Conservation (phyloP, 2,888 invertebrate species). For the Pharmacophagus antenor region DNA sequence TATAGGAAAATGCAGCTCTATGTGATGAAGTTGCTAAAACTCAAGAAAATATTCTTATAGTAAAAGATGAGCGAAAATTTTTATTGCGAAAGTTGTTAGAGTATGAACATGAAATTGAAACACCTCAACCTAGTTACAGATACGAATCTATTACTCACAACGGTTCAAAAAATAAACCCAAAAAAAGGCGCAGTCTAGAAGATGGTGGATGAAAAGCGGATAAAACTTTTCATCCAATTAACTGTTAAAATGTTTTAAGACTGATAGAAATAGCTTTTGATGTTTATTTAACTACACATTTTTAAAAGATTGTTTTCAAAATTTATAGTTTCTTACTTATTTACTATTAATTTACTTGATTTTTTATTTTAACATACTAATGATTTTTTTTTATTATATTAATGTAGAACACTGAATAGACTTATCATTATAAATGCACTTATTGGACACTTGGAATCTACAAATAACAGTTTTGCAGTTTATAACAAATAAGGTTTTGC, state of each 20-base stretch:
- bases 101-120: constrained; percentile 78
- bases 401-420: neutral
- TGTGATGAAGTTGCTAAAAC: constrained; percentile 93
- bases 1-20: constrained; percentile 90
- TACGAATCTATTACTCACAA: constrained; percentile 48
- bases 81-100: constrained; percentile 88
- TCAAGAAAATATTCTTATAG: constrained; percentile 89
- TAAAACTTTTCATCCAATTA: constrained; percentile 37
- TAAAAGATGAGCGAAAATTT: constrained; percentile 91
- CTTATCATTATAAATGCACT: neutral
- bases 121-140: constrained; percentile 44
- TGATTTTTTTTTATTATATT: no score
- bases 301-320: no score
- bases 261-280: no score
- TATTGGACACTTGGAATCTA: neutral
- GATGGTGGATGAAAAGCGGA: constrained; percentile 48
- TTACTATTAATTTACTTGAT: no score
- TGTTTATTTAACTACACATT: no score
- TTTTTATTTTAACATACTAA: no score
- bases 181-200: constrained; percentile 57
- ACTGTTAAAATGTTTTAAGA: no score
- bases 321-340: no score
- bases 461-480: neutral
- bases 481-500: no score
- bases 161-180: constrained; percentile 57